Base-by-base conservation (phyloP, 2,113 vertebrate species). In the Tragelaphus scriptus region DNA sequence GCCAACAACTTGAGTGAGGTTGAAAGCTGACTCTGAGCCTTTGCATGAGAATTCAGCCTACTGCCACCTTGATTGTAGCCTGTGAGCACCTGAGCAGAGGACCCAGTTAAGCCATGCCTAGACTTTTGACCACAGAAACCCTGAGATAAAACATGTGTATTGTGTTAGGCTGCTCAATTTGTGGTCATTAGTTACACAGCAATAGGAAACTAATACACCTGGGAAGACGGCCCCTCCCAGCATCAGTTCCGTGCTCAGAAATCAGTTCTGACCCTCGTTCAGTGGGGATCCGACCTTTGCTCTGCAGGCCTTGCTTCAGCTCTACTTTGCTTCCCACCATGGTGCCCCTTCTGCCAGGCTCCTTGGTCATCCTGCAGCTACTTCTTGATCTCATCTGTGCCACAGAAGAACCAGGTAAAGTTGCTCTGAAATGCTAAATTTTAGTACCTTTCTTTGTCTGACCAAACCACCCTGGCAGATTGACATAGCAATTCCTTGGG, bases 401-500 rank as follows among this genome's bases (percentile, higher is more conserved):
- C n/a, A n/a, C 25, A 55, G n/a, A 30, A 28, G 55, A 89, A 49
- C 49, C 16, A 47, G 53, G 25, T 10, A 32, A 68, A n/a, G 49
- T 32, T 85, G 36, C 71, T 84, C 30, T 58, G n/a, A 90, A 65
- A 87, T 82, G 71, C 49, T 68, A n/a, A 94, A 77, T n/a, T 26
- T 87, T 26, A 75, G 19, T 30, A 10, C 15, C 30, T 90, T 61
- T 86, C 55, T 95, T 87, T 85, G 26, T 92, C 84, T 85, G 79
- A 55, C 51, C 53, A 56, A 92, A 77, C n/a, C 2, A 1, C 59
- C 10, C 7, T 71, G 30, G 77, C 88, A 90, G 26, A 80, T 17
- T 40, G 71, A 90, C n/a, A 26, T n/a, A 49, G 40, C 81, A 85
- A 14, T 28, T 94, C 75, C 65, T 25, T 28, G 28, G 36, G 49